Evolutionary conservation across 2,797 vertebrate genomes (phyloP), one percentile per base, ranked within the genome.

Genomic region (Sebastes variabilis): DNA sequence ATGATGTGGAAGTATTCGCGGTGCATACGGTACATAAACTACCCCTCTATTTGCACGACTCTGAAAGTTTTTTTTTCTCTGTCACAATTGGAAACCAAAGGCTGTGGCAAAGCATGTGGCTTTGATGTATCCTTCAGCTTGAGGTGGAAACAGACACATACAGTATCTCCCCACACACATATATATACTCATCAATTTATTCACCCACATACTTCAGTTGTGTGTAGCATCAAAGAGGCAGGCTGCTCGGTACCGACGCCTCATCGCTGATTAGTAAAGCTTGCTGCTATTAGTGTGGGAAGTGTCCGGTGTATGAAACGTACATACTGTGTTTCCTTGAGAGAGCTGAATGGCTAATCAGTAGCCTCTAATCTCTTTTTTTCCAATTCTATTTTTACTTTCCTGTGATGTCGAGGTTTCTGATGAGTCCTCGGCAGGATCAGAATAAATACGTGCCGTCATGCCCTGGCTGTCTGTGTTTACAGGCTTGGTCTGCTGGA

Each of bases 121-220:
- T 88, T 87, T 87, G 56, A 85, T 76, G 76, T 9, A 74, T 79
- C 76, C 30, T 81, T 80, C 46, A 66, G 66, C 78, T 79, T 29
- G 34, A 81, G 59, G 55, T 77, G 58, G 59, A 77, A 82, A 75
- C 67, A 71, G 24, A 59, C 52, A 61, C 65, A 59, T 14, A 52
- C 30, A 13, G 27, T 27, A 14, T 30, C 16, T 32, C 67, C 42
- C 59, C 22, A 34, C 72, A 59, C 64, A 66, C 56, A 70, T 24
- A 72, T 34, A 29, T 72, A 67, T 66, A 80, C 72, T 66, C 38
- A 60, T 84, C 66, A 81, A 60, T 80, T 78, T 55, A 76, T 74
- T 75, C 78, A 77, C 81, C 79, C 76, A 82, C 64, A 8, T 83
- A 70, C 66, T 77, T 72, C 62, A 66, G 42, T 38, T 56, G 32